phyloP scores from a whole-genome alignment of 2,113 vertebrate species.

The Scomber scombrus region DNA sequence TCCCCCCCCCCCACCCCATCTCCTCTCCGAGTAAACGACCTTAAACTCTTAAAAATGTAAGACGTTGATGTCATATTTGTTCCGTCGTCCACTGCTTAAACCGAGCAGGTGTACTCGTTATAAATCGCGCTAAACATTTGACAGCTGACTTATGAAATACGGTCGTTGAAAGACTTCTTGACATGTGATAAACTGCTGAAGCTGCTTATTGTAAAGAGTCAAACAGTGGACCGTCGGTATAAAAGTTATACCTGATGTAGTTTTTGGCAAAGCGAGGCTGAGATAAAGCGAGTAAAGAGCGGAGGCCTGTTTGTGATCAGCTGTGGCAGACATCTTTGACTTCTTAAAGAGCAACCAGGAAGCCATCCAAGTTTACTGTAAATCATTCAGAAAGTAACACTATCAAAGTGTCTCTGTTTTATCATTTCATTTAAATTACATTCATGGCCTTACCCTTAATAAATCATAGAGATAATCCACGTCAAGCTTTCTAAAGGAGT shows the following conservation, averaged over 20 bases:
- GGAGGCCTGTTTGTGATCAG: constrained; percentile 31
- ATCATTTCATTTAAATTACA: background rate
- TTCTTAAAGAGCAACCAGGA: background rate
- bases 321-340: constrained; percentile 15
- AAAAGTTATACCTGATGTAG: constrained; percentile 23
- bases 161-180: background rate
- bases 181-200: background rate
- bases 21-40: background rate
- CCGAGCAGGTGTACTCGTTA: background rate
- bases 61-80: too few species aligned
- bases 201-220: background rate
- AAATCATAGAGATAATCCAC: background rate
- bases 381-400: constrained; percentile 9
- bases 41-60: background rate
- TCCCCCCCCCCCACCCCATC: background rate
- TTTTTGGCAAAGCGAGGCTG: background rate
- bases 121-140: background rate
- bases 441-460: constrained; percentile 22
- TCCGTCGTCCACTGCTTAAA: background rate
- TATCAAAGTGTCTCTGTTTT: constrained; percentile 11
- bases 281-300: constrained; percentile 2
- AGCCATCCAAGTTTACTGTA: background rate
- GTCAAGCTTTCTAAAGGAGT: background rate
- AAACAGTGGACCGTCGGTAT: constrained; percentile 14
- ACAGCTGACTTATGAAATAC: background rate